Base-by-base conservation (phyloP, 2,797 vertebrate species). In the Gymnoscopelus braueri region DNA sequence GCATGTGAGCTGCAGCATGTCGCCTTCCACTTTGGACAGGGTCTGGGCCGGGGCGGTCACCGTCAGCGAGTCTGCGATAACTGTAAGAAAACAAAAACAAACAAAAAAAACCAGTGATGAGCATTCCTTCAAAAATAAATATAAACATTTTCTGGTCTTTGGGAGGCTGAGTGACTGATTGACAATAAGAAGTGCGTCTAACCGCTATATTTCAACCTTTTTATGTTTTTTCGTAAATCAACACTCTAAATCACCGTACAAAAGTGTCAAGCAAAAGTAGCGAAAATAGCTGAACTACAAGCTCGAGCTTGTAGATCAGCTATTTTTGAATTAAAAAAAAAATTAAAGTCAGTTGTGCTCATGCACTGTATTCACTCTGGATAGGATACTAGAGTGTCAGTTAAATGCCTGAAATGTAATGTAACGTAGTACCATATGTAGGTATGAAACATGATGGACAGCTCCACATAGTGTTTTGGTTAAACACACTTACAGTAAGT, bases 1-100 rank as follows among this genome's bases (percentile, higher is more conserved):
- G 0, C 98, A 99, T 57, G 88, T 95, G 48, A 99, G 94, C 89
- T 97, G 96, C 66, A 99, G 88, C 0, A 94, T 95, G 87, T 98
- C 96, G 0, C 93, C 96, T 60, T 99, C 97, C 74, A 99, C 96
- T 83, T 95, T 97, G 87, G 96, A 96, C 62, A 99, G 90, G 0
- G 95, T 96, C 92, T 98, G 97, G 0, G 95, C 90, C 1, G 95
- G 23, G 0, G 96, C 95, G 0, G 90, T 88, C 58, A 96, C 95
- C 0, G 94, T 92, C 83, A 99, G 90, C 0, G 97, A 94, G 89
- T 99, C 97, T 0, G 96, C 94, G 39, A 99, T 98, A 85, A 99
- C 98, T 99, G 95, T 23, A 79, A 47, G 47, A 32, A 14, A 60
- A 66, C 65, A 19, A 10, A 10, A 44, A 11, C 13, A 19, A 19